phyloP scores from a whole-genome alignment of 2,888 invertebrate species.

The Lapara coniferarum region DNA sequence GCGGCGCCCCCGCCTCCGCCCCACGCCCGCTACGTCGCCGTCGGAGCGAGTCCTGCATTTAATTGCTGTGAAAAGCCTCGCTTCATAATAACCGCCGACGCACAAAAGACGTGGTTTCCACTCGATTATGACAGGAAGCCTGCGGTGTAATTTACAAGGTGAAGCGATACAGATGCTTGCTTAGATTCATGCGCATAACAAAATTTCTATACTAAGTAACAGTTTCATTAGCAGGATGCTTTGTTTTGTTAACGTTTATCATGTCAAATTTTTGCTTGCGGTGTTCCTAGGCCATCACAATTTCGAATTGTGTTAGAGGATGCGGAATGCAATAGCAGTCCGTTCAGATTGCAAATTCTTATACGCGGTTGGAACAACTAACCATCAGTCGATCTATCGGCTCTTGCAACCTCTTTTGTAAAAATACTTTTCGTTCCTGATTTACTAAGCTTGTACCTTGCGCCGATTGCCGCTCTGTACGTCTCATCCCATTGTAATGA shows the following conservation, averaged over 20 bases:
- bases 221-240: no score
- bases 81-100: slow-evolving; percentile 59
- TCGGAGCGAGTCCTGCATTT: slow-evolving; percentile 50
- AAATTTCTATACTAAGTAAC: no score
- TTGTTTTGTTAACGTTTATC: no score
- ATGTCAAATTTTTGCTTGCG: no score
- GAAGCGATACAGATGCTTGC: background rate
- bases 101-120: slow-evolving; percentile 60
- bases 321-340: no score
- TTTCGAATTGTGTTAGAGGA: no score
- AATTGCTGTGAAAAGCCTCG: slow-evolving; percentile 62
- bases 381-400: no score
- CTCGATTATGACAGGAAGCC: slow-evolving; percentile 47
- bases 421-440: no score
- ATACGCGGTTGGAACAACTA: no score
- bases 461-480: slow-evolving; percentile 30
- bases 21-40: background rate
- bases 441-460: background rate
- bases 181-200: background rate
- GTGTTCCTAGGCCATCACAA: no score
- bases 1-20: slow-evolving; percentile 2
- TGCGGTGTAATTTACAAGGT: slow-evolving; percentile 8
- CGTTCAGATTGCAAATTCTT: no score
- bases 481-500: slow-evolving; percentile 51
- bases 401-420: no score